A percentile compares a stretch with the other conserved stretches of the same genome.
These are phyloP conservation scores for Thalassoma bifasciatum DNA, from an alignment of 2,113 vertebrate species.

Conservation along the genomic window DNA sequence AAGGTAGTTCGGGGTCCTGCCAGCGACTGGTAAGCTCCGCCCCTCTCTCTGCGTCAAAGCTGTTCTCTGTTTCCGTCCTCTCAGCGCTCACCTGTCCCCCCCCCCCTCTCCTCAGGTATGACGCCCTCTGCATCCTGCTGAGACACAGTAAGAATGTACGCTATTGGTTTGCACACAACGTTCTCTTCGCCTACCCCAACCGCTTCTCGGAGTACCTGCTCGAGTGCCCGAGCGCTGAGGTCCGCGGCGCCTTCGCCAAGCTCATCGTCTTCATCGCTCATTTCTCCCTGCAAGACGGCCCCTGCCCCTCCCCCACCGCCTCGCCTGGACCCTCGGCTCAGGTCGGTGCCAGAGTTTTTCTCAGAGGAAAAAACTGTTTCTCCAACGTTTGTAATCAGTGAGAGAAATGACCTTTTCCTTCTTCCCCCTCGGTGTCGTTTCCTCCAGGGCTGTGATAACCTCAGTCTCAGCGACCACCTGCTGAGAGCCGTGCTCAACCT, in stretches of 20 bases:
- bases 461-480: conserved; percentile 97
- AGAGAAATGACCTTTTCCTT: no score
- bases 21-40: conserved; percentile 92
- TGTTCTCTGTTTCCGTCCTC: background rate
- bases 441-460: conserved; percentile 93
- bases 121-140: conserved; percentile 97
- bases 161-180: conserved; percentile 99
- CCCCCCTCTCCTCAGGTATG: conserved; percentile 96
- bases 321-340: conserved; percentile 97
- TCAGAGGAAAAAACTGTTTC: no score
- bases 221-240: conserved; percentile 98
- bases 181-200: conserved; percentile 96
- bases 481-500: conserved; percentile 97
- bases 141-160: conserved; percentile 99
- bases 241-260: conserved; percentile 97
- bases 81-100: background rate
- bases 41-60: background rate
- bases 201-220: conserved; percentile 98
- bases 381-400: no score
- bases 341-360: conserved; percentile 83
- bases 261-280: conserved; percentile 99
- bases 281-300: conserved; percentile 98
- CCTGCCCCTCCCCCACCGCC: conserved; percentile 95
- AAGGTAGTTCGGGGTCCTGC: conserved; percentile 98
- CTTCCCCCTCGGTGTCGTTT: no score